A percentile compares a stretch with the other conserved stretches of the same genome.
Conservation (phyloP, 92 coral and sea anemone species). For the Bergia puertoricense region DNA sequence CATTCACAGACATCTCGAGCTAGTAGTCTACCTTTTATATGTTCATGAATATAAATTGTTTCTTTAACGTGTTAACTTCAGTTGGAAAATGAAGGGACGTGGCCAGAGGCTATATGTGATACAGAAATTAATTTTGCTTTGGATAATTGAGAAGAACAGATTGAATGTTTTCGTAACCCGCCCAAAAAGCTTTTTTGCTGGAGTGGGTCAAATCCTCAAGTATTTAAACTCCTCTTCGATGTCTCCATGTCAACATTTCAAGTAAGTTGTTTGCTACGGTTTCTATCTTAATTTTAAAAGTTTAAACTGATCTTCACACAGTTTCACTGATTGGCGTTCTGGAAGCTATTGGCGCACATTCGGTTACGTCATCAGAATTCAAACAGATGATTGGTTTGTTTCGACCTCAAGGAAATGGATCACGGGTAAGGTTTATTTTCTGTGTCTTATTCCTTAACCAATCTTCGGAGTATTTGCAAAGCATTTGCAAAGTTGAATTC, state of each 20-base stretch:
- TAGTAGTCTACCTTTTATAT: background rate
- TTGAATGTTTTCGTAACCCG: too few species aligned
- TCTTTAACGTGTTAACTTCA: background rate
- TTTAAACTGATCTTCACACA: slow-evolving; percentile 27
- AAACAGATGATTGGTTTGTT: slow-evolving; percentile 86
- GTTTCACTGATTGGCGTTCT: slow-evolving; percentile 81
- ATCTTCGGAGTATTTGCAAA: too few species aligned
- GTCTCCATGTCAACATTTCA: background rate
- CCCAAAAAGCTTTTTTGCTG: too few species aligned
- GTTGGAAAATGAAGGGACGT: too few species aligned
- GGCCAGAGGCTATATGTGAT: too few species aligned
- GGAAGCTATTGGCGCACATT: slow-evolving; percentile 89
- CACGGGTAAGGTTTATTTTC: slow-evolving; percentile 58
- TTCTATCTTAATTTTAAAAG: too few species aligned
- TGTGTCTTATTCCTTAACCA: background rate
- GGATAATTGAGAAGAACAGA: too few species aligned
- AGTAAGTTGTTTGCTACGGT: background rate
- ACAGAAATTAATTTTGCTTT: too few species aligned
- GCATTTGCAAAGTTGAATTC: too few species aligned
- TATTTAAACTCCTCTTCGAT: background rate
- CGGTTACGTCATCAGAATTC: slow-evolving; percentile 87
- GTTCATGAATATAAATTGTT: background rate
- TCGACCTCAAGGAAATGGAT: slow-evolving; percentile 72
- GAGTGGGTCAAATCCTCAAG: background rate
- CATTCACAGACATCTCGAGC: background rate